These are phyloP conservation scores for Nyctibius bracteatus DNA, from an alignment of 2,113 vertebrate species.

Conservation along the genomic window DNA sequence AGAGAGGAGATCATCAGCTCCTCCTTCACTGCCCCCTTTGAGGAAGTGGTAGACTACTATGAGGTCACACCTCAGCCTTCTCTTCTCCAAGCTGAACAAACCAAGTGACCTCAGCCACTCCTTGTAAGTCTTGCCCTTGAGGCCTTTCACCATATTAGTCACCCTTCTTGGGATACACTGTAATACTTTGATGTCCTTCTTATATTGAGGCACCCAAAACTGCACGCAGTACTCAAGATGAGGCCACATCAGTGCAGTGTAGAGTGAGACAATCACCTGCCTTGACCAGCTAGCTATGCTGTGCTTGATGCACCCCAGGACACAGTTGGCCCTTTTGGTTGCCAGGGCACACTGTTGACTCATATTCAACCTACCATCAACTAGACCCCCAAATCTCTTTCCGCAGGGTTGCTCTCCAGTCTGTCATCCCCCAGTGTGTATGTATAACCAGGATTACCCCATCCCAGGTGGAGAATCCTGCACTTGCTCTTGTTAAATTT, in stretches of 20 bases:
- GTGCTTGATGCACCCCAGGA: not conserved
- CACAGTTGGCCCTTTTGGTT: not conserved
- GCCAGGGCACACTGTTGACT: not conserved
- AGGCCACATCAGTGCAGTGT: not conserved
- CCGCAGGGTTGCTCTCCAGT: rapidly evolving
- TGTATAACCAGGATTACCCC: not conserved
- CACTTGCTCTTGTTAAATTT: not conserved
- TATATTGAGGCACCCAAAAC: not conserved
- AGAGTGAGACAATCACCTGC: not conserved
- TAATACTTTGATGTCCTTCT: not conserved
- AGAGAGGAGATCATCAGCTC: not conserved
- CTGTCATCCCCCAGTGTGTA: rapidly evolving
- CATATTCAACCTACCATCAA: not conserved
- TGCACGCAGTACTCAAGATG: not conserved
- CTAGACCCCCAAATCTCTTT: not conserved
- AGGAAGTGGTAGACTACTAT: not conserved
- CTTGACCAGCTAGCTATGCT: rapidly evolving
- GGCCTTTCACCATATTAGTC: not conserved
- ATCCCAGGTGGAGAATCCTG: not conserved
- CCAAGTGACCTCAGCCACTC: not conserved
- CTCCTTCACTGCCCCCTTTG: not conserved
- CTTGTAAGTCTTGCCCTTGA: rapidly evolving
- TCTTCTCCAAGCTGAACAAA: not conserved
- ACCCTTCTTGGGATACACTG: not conserved
- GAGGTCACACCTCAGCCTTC: not conserved